Evolutionary conservation across 2,113 vertebrate genomes (phyloP).

Genomic region (Gallinago media): DNA sequence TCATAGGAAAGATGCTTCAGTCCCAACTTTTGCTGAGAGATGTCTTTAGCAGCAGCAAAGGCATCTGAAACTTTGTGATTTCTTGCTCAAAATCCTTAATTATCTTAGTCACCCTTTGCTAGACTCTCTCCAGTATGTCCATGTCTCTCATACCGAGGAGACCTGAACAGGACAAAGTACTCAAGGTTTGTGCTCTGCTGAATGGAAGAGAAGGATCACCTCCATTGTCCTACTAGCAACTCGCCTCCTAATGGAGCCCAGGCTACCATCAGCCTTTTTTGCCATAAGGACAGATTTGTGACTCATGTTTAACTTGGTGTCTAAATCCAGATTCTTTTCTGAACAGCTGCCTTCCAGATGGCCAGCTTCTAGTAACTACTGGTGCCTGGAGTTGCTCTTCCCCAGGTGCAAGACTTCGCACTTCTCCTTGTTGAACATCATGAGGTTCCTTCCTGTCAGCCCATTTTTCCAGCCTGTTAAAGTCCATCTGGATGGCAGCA

Average conservation of each 20-base stretch:
- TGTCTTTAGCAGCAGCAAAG: neutral
- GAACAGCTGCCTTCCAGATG: neutral
- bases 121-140: neutral
- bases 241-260: neutral
- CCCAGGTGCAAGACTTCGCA: neutral
- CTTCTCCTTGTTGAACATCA: neutral
- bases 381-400: neutral
- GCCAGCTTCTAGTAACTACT: rapidly evolving
- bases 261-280: neutral
- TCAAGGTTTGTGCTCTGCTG: neutral
- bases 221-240: neutral
- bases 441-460: neutral
- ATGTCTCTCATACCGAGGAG: neutral
- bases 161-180: neutral
- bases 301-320: neutral
- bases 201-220: neutral
- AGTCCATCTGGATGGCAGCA: neutral
- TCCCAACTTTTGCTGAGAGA: neutral
- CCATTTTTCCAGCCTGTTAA: neutral
- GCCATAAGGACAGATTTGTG: neutral
- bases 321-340: neutral
- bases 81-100: neutral
- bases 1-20: neutral
- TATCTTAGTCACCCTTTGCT: neutral
- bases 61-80: neutral